Evolutionary conservation across 2,113 vertebrate species (phyloP).

Genomic region (Ondatra zibethicus): DNA sequence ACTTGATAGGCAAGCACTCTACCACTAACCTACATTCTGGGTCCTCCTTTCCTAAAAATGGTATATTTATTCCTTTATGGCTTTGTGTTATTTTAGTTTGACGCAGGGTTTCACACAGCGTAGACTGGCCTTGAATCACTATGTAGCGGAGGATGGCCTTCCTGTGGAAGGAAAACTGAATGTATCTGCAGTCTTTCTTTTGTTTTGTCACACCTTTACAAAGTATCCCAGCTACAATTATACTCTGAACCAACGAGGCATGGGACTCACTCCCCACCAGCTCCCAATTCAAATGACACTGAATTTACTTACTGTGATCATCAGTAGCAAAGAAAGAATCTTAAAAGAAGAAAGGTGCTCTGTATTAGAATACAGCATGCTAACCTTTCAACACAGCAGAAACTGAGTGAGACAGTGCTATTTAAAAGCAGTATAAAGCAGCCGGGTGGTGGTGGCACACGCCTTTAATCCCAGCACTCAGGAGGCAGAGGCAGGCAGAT

Average conservation of each 20-base stretch:
- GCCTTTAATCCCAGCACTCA: too few species aligned
- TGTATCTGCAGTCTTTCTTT: neutral
- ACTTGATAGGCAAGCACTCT: neutral
- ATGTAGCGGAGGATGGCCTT: neutral
- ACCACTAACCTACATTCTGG: neutral
- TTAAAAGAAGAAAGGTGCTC: constrained; percentile 2
- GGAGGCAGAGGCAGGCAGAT: too few species aligned
- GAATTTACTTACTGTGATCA: neutral
- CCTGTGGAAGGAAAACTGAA: constrained; percentile 23
- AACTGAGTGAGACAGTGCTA: neutral
- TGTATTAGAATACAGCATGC: neutral
- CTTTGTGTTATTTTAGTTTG: neutral
- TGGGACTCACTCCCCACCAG: neutral
- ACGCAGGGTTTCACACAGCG: neutral
- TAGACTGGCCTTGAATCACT: neutral
- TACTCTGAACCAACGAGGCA: neutral
- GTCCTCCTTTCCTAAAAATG: neutral
- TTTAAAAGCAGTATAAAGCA: constrained; percentile 8
- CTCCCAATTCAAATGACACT: neutral
- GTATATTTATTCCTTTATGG: neutral
- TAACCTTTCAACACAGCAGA: constrained; percentile 2
- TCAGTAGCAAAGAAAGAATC: constrained; percentile 12
- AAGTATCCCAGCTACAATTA: neutral
- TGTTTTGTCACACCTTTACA: constrained; percentile 16
- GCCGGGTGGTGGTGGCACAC: too few species aligned